Conservation (phyloP, 2,113 vertebrate species). For the Galemys pyrenaicus region DNA sequence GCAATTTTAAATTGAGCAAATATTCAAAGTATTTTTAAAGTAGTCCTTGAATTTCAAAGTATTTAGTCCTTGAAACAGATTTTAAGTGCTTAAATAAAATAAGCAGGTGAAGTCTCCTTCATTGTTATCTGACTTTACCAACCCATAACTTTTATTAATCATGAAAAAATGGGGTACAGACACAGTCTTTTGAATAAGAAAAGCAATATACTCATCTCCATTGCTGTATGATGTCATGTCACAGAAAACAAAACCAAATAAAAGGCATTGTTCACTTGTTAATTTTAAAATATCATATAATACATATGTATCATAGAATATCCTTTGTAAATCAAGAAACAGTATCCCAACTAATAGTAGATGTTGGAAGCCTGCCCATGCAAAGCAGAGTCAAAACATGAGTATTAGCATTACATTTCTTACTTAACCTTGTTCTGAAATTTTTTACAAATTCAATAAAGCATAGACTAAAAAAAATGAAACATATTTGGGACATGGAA, state of each 20-base stretch:
- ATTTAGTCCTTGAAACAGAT: not conserved
- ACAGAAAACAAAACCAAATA: not conserved
- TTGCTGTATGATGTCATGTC: not conserved
- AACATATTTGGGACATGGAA: too few relatives aligned
- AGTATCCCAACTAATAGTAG: not conserved
- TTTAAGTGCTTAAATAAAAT: not conserved
- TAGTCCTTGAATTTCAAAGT: conserved; percentile 25
- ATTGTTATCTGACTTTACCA: not conserved
- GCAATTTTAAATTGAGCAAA: not conserved
- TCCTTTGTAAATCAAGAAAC: not conserved
- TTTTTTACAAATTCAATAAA: not conserved
- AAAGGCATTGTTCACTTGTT: not conserved
- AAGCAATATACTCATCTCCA: not conserved
- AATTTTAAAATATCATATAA: not conserved
- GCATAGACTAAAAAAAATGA: too few relatives aligned
- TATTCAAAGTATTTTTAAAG: conserved; percentile 12
- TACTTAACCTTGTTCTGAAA: not conserved
- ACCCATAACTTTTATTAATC: not conserved
- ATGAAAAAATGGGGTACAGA: not conserved
- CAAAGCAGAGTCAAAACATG: not conserved
- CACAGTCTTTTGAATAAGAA: not conserved
- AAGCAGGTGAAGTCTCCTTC: not conserved
- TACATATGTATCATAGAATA: not conserved
- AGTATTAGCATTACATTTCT: not conserved
- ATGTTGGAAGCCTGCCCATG: not conserved